Evolutionary conservation across 2,113 vertebrate genomes (phyloP), one percentile per base, ranked within the genome.

Genomic region (Anarhynchus alexandrinus): DNA sequence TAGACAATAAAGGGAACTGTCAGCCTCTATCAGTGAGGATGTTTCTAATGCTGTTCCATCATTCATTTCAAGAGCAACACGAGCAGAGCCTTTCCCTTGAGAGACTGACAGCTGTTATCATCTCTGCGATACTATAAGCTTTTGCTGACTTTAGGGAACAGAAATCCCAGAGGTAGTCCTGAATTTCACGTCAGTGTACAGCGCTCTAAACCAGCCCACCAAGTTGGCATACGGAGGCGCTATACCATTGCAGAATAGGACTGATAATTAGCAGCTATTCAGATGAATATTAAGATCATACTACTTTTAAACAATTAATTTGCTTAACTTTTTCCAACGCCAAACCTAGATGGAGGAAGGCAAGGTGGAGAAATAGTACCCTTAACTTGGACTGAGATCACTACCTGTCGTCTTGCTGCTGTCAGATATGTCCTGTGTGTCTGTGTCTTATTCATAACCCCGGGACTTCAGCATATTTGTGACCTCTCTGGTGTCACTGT

Each of bases 111-210:
- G 85, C 67, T 14, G 34, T 86, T 95, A 91, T 40, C 45, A 58
- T 90, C 94, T 95, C 91, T 82, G 79, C n/a, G 21, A 82, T 84
- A 16, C 82, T 92, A 23, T 64, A 52, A 84, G 87, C 23, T 95
- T 93, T 87, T 92, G 79, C 94, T 93, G 95, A 85, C 45, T 82
- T 88, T 61, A 89, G 77, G 82, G 86, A 96, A 69, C n/a, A 58
- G 89, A 90, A 93, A 79, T 88, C 70, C 87, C 93, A 91, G 57
- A 86, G 42, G 70, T 76, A 47, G 23, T 72, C 54, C 66, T 67
- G 70, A 73, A 54, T 86, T 95, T 81, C 65, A 5, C 34, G 47
- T 58, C 58, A 58, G 34, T 51, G 49, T 51, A 25, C 49, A 51
- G 49, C 73, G n/a, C n/a, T 77, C 86, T 61, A 58, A 84, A 45